Evolutionary conservation across 1,140 invertebrate species (phyloP).

Genomic region (Diorhabda sublineata): DNA sequence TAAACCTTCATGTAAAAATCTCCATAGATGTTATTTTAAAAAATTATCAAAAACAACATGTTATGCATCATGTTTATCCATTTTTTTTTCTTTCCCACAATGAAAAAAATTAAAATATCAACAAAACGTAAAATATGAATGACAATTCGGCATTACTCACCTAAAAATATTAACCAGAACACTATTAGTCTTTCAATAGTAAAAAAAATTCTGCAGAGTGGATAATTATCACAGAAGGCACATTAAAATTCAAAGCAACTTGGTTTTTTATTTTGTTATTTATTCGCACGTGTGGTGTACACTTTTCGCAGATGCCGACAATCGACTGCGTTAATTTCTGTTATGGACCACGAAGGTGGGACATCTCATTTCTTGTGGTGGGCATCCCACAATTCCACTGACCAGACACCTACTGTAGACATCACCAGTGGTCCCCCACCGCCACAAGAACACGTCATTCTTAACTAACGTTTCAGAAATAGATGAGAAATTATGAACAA

Average conservation of each 20-base stretch:
- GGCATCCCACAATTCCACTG: conserved; percentile 12
- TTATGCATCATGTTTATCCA: no score
- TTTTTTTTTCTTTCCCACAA: no score
- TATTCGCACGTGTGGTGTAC: conserved; percentile 3
- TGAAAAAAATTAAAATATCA: no score
- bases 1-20: no score
- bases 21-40: no score
- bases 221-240: not conserved
- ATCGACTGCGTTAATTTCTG: conserved; percentile 29
- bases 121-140: no score
- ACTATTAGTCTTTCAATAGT: not conserved
- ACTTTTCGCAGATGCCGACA: conserved; percentile 31
- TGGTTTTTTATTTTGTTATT: not conserved
- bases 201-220: not conserved
- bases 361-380: conserved; percentile 15
- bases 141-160: no score
- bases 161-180: no score
- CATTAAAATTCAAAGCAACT: conserved; percentile 4
- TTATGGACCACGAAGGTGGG: conserved; percentile 28
- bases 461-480: not conserved
- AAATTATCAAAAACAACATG: no score
- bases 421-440: conserved; percentile 25
- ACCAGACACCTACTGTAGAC: conserved; percentile 17
- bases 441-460: conserved; percentile 25
- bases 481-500: not conserved